Percentiles rank a stretch among this genome's conserved stretches.
Conservation (phyloP, 2,888 invertebrate species). For the Sinotaia quadrata region DNA sequence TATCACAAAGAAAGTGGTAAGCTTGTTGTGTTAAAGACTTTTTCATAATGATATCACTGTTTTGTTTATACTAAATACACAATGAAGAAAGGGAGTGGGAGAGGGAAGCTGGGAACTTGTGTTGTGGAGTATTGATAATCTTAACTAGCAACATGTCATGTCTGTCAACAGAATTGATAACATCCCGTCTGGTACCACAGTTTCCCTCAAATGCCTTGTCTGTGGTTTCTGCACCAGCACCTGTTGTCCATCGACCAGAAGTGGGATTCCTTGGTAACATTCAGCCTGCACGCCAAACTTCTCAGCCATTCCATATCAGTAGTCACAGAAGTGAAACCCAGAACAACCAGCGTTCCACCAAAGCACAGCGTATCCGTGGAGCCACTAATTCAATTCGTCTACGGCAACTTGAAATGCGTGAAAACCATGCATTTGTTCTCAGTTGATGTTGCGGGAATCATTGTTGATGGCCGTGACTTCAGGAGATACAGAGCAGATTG, state of each 20-base stretch:
- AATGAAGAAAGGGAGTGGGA: too few species aligned
- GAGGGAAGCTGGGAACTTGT: too few species aligned
- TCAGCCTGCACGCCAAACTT: constrained; percentile 23
- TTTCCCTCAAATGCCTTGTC: too few species aligned
- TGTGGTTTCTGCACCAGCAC: constrained; percentile 70
- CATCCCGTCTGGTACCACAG: too few species aligned
- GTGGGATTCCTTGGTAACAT: constrained; percentile 39
- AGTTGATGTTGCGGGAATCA: constrained; percentile 62
- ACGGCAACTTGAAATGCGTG: constrained; percentile 63
- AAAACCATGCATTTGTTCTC: constrained; percentile 64
- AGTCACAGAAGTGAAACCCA: neutral
- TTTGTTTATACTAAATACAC: neutral
- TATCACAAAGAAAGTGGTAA: constrained; percentile 41
- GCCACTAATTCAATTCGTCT: constrained; percentile 59
- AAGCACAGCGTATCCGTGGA: constrained; percentile 59
- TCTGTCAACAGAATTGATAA: too few species aligned
- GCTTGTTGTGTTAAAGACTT: neutral
- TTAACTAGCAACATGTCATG: too few species aligned
- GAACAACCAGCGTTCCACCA: constrained; percentile 54
- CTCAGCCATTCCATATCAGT: constrained; percentile 14
- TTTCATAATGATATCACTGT: neutral
- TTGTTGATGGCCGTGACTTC: too few species aligned
- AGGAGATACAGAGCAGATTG: too few species aligned
- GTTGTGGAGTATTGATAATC: too few species aligned
- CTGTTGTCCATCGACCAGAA: constrained; percentile 67